A percentile compares a stretch with the other conserved stretches of the same genome.
Evolutionary conservation across 1,140 invertebrate genomes (phyloP).

Genomic region (Neodiprion fabricii): DNA sequence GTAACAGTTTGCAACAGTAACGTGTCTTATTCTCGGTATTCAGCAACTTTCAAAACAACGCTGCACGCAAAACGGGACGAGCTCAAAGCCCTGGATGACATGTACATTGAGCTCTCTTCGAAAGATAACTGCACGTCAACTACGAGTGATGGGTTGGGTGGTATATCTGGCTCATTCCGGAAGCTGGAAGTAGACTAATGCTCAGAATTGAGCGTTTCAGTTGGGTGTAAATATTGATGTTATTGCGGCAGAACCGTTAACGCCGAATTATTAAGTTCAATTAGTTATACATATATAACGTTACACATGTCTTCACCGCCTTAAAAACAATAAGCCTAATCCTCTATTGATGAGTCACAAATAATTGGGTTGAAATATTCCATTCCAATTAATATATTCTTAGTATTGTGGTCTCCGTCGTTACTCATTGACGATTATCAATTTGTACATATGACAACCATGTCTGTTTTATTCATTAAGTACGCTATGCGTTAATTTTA

Average conservation of each 20-base stretch:
- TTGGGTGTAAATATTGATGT: not conserved
- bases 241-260: constrained; percentile 1
- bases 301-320: not conserved
- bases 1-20: not conserved
- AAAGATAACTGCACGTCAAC: constrained; percentile 68
- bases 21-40: constrained; percentile 27
- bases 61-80: constrained; percentile 69
- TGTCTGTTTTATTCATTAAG: not conserved
- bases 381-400: not conserved
- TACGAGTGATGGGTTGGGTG: constrained; percentile 70
- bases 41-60: constrained; percentile 70
- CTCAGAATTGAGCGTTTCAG: not conserved
- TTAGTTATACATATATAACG: not conserved
- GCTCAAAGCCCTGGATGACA: constrained; percentile 78
- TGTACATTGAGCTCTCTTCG: constrained; percentile 74
- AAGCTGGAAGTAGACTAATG: constrained; percentile 81
- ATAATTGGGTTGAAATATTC: not conserved
- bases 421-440: not conserved
- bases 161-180: constrained; percentile 78
- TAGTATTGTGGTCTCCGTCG: not conserved
- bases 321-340: not conserved
- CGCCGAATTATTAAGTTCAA: not conserved
- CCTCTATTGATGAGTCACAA: not conserved
- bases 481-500: constrained; percentile 1
- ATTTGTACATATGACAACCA: not conserved